phyloP scores from a whole-genome alignment of 2,888 invertebrate species.

The Willowsia nigromaculata region DNA sequence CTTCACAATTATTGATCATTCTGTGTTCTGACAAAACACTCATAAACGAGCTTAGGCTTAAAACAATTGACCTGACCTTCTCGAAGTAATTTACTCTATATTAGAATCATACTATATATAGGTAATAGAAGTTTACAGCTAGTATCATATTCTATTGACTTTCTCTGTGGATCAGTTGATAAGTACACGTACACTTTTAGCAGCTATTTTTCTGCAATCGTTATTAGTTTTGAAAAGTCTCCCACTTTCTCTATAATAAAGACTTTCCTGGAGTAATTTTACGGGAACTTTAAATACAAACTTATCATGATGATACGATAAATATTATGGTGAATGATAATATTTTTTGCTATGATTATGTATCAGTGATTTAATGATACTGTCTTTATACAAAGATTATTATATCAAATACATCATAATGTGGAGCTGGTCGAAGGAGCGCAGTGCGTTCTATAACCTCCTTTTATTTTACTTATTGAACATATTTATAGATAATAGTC shows the following conservation, averaged over 20 bases:
- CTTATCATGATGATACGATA: neutral
- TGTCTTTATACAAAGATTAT: neutral
- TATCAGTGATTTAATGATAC: neutral
- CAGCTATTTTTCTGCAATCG: neutral
- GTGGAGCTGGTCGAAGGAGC: slow-evolving; percentile 55
- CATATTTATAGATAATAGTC: slow-evolving; percentile 1
- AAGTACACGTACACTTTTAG: too few species aligned
- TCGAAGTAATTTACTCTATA: neutral
- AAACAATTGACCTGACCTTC: neutral
- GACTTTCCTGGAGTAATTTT: slow-evolving; percentile 13
- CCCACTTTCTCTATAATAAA: neutral
- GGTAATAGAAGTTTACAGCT: neutral
- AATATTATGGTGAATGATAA: neutral
- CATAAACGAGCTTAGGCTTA: slow-evolving; percentile 38
- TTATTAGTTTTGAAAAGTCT: neutral
- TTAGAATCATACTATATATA: neutral
- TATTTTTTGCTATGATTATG: slow-evolving; percentile 52
- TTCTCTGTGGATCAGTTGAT: neutral
- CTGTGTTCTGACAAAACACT: slow-evolving; percentile 11
- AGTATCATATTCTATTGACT: neutral
- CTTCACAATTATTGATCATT: neutral
- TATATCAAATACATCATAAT: neutral
- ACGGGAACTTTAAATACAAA: slow-evolving; percentile 42
- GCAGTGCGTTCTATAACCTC: slow-evolving; percentile 55
- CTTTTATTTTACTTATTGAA: slow-evolving; percentile 38